Conservation (phyloP, 64 coral and sea anemone genomes). For the Orbicella faveolata region DNA sequence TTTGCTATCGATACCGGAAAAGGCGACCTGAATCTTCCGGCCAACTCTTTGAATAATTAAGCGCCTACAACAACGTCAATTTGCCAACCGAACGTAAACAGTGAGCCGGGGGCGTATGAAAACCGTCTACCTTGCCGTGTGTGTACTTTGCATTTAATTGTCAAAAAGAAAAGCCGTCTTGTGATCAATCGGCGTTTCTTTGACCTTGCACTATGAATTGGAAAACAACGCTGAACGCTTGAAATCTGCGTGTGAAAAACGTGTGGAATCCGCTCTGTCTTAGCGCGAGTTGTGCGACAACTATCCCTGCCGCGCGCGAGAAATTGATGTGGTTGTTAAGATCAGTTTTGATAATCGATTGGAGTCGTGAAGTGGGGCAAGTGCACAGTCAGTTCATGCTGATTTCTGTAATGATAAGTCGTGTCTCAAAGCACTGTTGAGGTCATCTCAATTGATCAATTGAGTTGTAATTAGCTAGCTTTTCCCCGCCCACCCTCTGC, state of each 20-base stretch:
- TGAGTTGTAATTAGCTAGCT: constrained; percentile 50
- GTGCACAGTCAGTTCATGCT: not conserved
- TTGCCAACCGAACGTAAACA: constrained; percentile 16
- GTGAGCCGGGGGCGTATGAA: not conserved
- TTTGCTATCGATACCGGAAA: constrained; percentile 36
- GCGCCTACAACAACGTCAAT: constrained; percentile 5
- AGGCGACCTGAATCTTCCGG: not conserved
- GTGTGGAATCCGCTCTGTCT: constrained; percentile 2
- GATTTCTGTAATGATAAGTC: not conserved
- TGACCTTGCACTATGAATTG: not conserved
- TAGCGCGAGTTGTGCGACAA: not conserved
- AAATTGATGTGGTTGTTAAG: constrained; percentile 1
- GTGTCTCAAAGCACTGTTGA: not conserved
- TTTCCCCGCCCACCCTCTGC: constrained; percentile 44
- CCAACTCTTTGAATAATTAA: not conserved
- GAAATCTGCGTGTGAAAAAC: constrained; percentile 37
- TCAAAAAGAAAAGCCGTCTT: constrained; percentile 34
- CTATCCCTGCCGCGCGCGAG: not conserved
- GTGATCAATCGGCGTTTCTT: constrained; percentile 21
- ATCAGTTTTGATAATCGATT: constrained; percentile 14
- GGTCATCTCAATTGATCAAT: constrained; percentile 45
- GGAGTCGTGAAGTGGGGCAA: not conserved
- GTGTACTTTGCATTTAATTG: constrained; percentile 27
- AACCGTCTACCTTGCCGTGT: not conserved
- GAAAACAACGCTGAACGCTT: not conserved